Evolutionary conservation across 37 sponge, comb jelly and placozoan species (phyloP).

Genomic region (Geodia barretti): DNA sequence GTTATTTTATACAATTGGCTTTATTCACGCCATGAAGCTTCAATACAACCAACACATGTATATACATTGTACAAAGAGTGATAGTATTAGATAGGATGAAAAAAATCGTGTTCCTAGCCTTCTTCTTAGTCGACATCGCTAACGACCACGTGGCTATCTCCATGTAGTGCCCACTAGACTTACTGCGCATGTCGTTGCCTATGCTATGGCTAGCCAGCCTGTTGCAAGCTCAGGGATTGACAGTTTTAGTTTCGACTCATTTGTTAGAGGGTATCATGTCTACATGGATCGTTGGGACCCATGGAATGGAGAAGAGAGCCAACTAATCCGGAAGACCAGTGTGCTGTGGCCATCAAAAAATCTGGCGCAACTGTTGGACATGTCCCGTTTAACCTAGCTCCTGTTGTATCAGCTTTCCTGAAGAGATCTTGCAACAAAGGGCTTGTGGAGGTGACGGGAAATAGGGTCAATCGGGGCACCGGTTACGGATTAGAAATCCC

Average conservation of each 20-base stretch:
- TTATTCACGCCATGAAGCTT: not conserved
- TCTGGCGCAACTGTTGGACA: constrained; percentile 14
- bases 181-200: not conserved
- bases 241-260: not conserved
- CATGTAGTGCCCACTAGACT: not conserved
- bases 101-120: constrained; percentile 9
- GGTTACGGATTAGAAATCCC: constrained; percentile 46
- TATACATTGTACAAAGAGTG: not conserved
- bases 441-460: constrained; percentile 28
- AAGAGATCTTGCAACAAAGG: constrained; percentile 18
- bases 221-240: not conserved
- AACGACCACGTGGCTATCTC: not conserved
- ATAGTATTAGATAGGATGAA: constrained; percentile 3
- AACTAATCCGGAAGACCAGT: constrained; percentile 25
- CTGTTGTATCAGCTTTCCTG: constrained; percentile 33
- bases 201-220: not conserved
- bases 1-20: not conserved
- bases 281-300: constrained; percentile 20
- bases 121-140: not conserved
- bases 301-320: constrained; percentile 38
- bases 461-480: constrained; percentile 26
- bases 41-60: not conserved
- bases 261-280: constrained; percentile 17
- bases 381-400: constrained; percentile 33
- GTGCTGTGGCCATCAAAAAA: constrained; percentile 30